Evolutionary conservation across 2,113 vertebrate species (phyloP), one percentile per base, ranked within the genome.

Genomic region (Austrofundulus limnaeus): DNA sequence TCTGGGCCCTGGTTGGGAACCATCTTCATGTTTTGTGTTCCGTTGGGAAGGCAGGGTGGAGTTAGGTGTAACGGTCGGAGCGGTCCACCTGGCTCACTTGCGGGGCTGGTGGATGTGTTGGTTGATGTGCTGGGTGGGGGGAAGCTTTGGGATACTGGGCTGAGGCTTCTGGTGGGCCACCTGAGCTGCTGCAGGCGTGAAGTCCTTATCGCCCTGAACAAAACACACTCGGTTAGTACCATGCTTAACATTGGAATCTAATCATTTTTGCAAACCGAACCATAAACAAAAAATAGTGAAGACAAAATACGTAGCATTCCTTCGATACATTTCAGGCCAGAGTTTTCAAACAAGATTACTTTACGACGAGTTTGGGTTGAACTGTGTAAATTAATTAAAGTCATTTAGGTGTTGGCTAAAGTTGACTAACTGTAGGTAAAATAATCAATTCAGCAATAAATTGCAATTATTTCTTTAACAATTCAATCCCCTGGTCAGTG

Each of bases 131-230:
- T 95, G 93, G 0, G 86, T 58, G 2, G 88, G 61, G 28, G 94
- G 88, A 49, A 95, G 90, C 89, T 97, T 98, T 72, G 96, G 94
- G 69, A 96, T 91, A 46, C 94, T 86, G 43, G 97, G 95, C 65
- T 95, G 94, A n/a, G 97, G 97, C 86, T 99, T 99, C 89, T 96
- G 95, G 89, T 99, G 97, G 63, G 97, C 97, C 84, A 98, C 97
- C 90, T 99, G 96, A 38, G 97, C 97, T 0, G 97, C 97, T 0
- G 95, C 96, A 0, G 97, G 97, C 43, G 97, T 95, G 88, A 99
- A 99, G 91, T 99, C 97, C 83, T 95, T 97, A 89, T 99, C 96
- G 1, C 97, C 97, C 97, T 99, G 89, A 50, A 55, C n/a, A 58
- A 11, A 54, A 68, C 39, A 77, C 19, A 70, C n/a, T 10, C 58